Evolutionary conservation across 2,113 vertebrate genomes (phyloP).

Genomic region (Cacatua alba): DNA sequence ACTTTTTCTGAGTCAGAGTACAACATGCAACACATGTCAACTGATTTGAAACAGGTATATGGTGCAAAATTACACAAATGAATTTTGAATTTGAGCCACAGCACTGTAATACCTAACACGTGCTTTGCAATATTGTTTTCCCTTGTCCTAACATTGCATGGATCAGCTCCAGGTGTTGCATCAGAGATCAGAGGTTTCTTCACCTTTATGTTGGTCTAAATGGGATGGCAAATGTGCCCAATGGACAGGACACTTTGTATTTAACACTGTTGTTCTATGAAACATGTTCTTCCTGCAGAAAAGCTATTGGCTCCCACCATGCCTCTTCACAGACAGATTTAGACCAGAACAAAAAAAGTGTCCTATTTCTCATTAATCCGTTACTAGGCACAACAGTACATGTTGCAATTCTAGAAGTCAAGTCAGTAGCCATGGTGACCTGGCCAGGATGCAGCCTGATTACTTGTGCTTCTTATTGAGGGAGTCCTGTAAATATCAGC

Average conservation of each 20-base stretch:
- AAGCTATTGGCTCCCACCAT: background rate
- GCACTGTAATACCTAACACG: background rate
- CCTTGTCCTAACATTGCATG: background rate
- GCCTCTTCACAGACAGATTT: background rate
- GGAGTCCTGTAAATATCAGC: too few relatives aligned
- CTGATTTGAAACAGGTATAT: background rate
- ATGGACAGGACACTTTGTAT: background rate
- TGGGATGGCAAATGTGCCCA: background rate
- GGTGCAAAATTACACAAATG: background rate
- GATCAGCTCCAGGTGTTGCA: background rate
- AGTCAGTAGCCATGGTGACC: background rate
- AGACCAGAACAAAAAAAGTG: background rate
- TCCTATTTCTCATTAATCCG: background rate
- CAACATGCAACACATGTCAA: background rate
- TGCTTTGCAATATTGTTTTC: background rate
- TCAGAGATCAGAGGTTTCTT: background rate
- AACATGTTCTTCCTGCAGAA: background rate
- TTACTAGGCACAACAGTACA: background rate
- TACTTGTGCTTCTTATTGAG: too few relatives aligned
- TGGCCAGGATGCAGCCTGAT: background rate
- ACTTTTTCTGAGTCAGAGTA: background rate
- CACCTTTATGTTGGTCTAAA: background rate
- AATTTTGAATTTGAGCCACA: background rate
- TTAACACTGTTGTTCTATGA: background rate
- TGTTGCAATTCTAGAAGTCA: background rate